A percentile compares a stretch with the other conserved stretches of the same genome.
Evolutionary conservation across 2,888 invertebrate genomes (phyloP).

Genomic region (Hypomecis punctinalis): DNA sequence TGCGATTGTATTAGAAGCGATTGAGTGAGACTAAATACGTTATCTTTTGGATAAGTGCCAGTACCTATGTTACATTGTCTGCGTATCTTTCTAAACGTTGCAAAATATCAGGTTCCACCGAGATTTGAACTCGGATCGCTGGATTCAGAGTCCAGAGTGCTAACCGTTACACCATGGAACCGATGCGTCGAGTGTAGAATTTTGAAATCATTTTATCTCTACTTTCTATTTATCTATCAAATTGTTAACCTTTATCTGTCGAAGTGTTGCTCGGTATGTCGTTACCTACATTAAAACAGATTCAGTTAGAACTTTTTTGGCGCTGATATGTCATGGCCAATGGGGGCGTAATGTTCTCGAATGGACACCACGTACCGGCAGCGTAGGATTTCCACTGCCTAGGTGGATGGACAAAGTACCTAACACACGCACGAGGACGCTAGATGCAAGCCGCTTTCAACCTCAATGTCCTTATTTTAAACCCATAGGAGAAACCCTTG

Average conservation of each 20-base stretch:
- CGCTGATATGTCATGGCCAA: too few relatives aligned
- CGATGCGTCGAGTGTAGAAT: conserved; percentile 37
- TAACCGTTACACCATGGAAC: conserved; percentile 88
- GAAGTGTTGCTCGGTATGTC: not conserved
- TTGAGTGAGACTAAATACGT: too few relatives aligned
- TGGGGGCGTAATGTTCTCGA: too few relatives aligned
- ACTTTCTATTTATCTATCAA: conserved; percentile 5
- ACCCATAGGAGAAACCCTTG: too few relatives aligned
- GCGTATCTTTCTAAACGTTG: not conserved
- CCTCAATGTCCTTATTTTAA: too few relatives aligned
- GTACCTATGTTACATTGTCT: not conserved
- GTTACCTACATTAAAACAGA: not conserved
- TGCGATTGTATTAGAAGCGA: too few relatives aligned
- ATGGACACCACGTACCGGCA: too few relatives aligned
- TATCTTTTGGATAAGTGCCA: conserved; percentile 18
- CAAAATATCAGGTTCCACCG: conserved; percentile 87
- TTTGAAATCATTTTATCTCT: not conserved
- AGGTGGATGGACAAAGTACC: too few relatives aligned
- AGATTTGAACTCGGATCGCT: conserved; percentile 93
- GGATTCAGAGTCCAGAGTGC: conserved; percentile 93
- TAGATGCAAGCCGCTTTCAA: too few relatives aligned
- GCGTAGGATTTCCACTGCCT: too few relatives aligned
- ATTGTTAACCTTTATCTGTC: not conserved
- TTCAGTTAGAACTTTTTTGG: not conserved
- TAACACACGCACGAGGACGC: too few relatives aligned